Evolutionary conservation across 2,113 vertebrate species (phyloP).

Genomic region (Rhea pennata): DNA sequence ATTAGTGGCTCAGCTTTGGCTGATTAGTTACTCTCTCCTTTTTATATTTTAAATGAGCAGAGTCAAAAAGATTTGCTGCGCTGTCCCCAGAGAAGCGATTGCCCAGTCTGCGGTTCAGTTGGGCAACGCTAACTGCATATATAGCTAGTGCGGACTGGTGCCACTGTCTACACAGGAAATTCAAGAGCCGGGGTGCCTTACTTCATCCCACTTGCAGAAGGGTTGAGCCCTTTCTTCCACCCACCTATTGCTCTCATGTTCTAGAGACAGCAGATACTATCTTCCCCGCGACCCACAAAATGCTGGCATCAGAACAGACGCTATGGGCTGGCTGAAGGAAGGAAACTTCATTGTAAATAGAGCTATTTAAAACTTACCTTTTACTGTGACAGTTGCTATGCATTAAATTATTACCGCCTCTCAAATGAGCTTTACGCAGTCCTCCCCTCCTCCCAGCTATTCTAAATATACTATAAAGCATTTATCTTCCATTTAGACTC

Average conservation of each 20-base stretch:
- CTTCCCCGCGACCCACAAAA: not conserved
- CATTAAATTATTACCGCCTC: not conserved
- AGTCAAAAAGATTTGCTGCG: not conserved
- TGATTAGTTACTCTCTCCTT: conserved; percentile 24
- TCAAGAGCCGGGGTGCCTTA: not conserved
- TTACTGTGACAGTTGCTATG: not conserved
- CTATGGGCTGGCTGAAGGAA: not conserved
- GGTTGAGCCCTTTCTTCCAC: not conserved
- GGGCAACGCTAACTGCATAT: not conserved
- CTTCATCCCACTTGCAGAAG: not conserved
- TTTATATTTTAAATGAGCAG: not conserved
- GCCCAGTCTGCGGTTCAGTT: accelerated
- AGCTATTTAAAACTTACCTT: not conserved
- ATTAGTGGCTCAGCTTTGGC: not conserved
- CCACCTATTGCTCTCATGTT: not conserved
- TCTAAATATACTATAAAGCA: not conserved
- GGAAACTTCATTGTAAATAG: not conserved
- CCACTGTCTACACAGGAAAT: not conserved
- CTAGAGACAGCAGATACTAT: not conserved
- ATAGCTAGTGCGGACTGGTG: no score
- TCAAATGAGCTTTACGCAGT: not conserved
- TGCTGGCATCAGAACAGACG: not conserved
- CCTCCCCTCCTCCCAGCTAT: not conserved
- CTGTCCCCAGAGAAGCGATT: not conserved
- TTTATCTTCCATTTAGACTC: not conserved